phyloP scores from a whole-genome alignment of 2,113 vertebrate genomes.

The Raja brachyura region DNA sequence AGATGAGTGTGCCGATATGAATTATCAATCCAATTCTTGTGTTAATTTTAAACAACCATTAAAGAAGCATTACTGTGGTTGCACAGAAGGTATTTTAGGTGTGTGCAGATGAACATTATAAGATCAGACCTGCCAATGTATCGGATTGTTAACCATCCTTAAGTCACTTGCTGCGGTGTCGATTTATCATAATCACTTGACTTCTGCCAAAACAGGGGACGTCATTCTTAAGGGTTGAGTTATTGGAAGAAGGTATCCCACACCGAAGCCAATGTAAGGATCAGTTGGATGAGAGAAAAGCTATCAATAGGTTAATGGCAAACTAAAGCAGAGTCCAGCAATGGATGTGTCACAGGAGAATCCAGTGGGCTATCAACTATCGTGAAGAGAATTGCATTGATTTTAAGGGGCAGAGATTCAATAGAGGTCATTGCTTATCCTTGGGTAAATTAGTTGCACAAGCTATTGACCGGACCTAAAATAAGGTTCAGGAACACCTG shows the following conservation, averaged over 20 bases:
- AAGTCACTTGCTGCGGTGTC: background rate
- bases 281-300: background rate
- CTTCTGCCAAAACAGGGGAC: background rate
- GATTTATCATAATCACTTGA: too few species aligned
- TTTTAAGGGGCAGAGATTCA: constrained; percentile 18
- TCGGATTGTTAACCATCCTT: background rate
- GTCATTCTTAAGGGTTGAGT: background rate
- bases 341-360: background rate
- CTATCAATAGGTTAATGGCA: background rate
- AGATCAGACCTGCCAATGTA: too few species aligned
- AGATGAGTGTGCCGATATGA: background rate
- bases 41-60: background rate
- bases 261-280: background rate
- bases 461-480: background rate
- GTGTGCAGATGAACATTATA: background rate
- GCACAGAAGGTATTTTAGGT: background rate
- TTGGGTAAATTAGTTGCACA: constrained; percentile 2
- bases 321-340: background rate
- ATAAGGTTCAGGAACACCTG: background rate
- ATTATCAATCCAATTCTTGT: background rate
- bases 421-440: background rate
- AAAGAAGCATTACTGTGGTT: background rate
- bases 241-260: background rate
- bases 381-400: constrained; percentile 22
- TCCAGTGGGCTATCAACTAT: background rate